Base-by-base conservation (phyloP, 1,140 invertebrate genomes). In the Lerema accius region DNA sequence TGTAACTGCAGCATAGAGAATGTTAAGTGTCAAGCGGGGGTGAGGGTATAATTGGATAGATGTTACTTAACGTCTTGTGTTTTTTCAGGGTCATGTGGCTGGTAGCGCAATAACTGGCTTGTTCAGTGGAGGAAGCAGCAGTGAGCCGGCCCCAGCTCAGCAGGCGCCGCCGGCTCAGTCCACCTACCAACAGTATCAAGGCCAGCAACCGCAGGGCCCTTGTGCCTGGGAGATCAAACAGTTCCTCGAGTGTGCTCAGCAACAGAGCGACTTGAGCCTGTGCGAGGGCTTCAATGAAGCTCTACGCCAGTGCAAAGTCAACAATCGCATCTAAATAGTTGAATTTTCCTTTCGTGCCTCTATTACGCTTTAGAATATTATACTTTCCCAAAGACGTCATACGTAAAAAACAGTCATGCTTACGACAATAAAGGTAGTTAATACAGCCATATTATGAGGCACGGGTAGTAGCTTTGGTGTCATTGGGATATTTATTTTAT, bases 201-300 rank as follows among this genome's bases (percentile, higher is more conserved):
- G 71, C 39, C 92, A 92, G 68, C 87, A 94, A 42, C 92, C 92
- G 0, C 90, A 92, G 43, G 95, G 95, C 6, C 93, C 95, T 1
- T 97, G 96, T 80, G 93, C 95, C n/a, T 97, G 95, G 94, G 97
- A 98, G 90, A 93, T 98, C 35, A 95, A 96, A 73, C 96, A 98
- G 82, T 98, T 98, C 90, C 88, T 98, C 11, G 94, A 97, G 68
- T 98, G 97, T 82, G 96, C 97, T 45, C 94, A 97, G 76, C 94
- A 94, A 40, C 96, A 98, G 78, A 92, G 93, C 23, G 97, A 98
- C 85, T 84, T 98, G 4, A 93, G 94, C 2, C 92, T 98, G 0
- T 98, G 97, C 80, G 95, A 97, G 75, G 97, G 97, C 42, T 98
- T 98, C 88, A 98, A 98, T 84, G 96, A 98, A 89, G 97, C 96